Conservation (phyloP, 2,888 invertebrate genomes). For the Acronicta alni region DNA sequence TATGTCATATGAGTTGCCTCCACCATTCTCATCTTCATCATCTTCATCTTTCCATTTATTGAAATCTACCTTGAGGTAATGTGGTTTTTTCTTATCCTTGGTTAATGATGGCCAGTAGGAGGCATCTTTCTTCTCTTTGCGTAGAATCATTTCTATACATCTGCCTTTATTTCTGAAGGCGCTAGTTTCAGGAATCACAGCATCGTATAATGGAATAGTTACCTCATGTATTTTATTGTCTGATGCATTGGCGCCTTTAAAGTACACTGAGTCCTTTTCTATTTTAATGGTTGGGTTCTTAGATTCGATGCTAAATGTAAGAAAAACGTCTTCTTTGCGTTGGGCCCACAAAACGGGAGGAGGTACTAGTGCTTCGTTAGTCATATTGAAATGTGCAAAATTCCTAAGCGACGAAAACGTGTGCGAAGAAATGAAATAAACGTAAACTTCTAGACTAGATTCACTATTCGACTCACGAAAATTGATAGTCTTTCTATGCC, state of each 20-base stretch:
- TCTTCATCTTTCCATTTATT: slow-evolving; percentile 99
- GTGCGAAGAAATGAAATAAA: slow-evolving; percentile 28
- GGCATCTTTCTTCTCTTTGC: slow-evolving; percentile 92
- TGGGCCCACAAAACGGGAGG: slow-evolving; percentile 98
- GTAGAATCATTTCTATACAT: slow-evolving; percentile 93
- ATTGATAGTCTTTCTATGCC: slow-evolving; percentile 48
- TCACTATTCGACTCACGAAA: slow-evolving; percentile 54
- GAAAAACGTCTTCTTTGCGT: slow-evolving; percentile 93
- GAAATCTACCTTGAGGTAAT: slow-evolving; percentile 99
- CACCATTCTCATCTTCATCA: slow-evolving; percentile 92
- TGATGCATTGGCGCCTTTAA: slow-evolving; percentile 95
- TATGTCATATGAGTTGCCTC: slow-evolving; percentile 72
- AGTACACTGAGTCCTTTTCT: slow-evolving; percentile 93
- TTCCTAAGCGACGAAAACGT: slow-evolving; percentile 25
- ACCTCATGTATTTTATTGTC: slow-evolving; percentile 96
- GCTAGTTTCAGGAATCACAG: slow-evolving; percentile 95
- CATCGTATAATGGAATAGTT: slow-evolving; percentile 94
- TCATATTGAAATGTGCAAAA: slow-evolving; percentile 65
- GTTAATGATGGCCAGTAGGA: slow-evolving; percentile 97
- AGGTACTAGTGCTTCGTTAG: slow-evolving; percentile 89
- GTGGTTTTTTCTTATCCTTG: slow-evolving; percentile 96
- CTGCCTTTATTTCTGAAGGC: slow-evolving; percentile 92
- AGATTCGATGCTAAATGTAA: slow-evolving; percentile 97
- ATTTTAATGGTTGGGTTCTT: slow-evolving; percentile 95
- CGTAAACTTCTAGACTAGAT: slow-evolving; percentile 49